Evolutionary conservation across 2,113 vertebrate genomes (phyloP), one percentile per base, ranked within the genome.

Genomic region (Lucifuga dentata): DNA sequence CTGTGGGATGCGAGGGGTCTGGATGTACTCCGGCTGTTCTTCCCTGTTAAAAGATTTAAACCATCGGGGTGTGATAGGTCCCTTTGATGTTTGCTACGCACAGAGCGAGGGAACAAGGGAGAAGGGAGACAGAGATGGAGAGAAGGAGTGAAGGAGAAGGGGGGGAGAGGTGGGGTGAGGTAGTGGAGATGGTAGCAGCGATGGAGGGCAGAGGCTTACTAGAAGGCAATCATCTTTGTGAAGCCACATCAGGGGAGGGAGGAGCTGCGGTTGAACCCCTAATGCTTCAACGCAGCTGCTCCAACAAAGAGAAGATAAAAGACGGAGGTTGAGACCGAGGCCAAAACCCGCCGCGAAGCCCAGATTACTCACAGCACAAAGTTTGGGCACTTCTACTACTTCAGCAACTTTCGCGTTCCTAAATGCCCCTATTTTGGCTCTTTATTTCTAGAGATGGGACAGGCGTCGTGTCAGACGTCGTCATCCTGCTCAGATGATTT

Each of bases 11-110:
- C 90, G 91, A 94, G 94, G 93, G 95, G 94, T 95, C 95, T 97
- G 95, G 91, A 96, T 98, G 95, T 95, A 93, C 95, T 95, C 93
- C 92, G 95, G 95, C 95, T 98, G 95, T 97, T 97, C 95, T 95
- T 96, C 96, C 95, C 94, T 97, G 95, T 97, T 98, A 97, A 98
- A 98, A 98, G 96, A 98, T 99, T 98, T 97, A 99, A 97, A 96
- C 95, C 96, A 96, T 95, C 89, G 93, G 96, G 95, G 95, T 97
- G 94, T 94, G 95, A 95, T 95, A 93, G 94, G 94, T 93, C 92
- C 93, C 94, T 99, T 99, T 99, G 96, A 98, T 97, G 96, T 96
- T 95, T 95, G 95, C 94, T 95, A 95, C 96, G 95, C 95, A 95
- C 84, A 94, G 94, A 95, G 95, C 93, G 86, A 88, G 94, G 95